Evolutionary conservation across 2,797 vertebrate genomes (phyloP).

Genomic region (Mico argentatus): DNA sequence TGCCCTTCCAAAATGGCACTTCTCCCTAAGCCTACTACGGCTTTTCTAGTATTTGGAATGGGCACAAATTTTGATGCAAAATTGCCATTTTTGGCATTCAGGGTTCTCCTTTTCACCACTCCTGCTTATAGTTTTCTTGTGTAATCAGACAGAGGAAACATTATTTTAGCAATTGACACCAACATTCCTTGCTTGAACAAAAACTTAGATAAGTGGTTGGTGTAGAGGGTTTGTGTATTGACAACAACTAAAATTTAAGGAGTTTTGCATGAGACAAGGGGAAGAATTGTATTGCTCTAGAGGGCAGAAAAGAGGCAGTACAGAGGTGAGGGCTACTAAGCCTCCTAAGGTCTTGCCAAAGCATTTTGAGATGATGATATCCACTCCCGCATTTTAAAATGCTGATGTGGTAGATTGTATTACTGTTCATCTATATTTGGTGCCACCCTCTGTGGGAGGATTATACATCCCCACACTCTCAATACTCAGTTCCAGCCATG

Average conservation of each 20-base stretch:
- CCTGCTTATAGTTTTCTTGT: not conserved
- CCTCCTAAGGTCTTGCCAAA: not conserved
- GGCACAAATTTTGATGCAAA: not conserved
- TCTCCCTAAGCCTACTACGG: not conserved
- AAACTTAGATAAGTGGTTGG: not conserved
- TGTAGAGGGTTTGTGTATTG: not conserved
- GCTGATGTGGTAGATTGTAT: not conserved
- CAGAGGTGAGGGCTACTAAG: not conserved
- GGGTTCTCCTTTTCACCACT: not conserved
- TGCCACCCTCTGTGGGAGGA: not conserved
- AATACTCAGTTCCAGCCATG: not conserved
- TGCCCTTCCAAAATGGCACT: not conserved
- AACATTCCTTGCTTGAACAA: not conserved
- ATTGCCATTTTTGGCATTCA: not conserved
- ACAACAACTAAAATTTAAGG: not conserved
- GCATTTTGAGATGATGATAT: not conserved
- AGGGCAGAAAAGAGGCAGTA: too few species aligned
- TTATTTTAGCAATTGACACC: not conserved
- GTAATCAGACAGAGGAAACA: not conserved
- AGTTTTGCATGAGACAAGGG: not conserved
- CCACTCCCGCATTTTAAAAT: not conserved
- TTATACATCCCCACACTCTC: not conserved
- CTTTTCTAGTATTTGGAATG: not conserved
- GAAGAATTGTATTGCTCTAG: not conserved
- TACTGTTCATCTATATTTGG: not conserved